Evolutionary conservation across 1,140 invertebrate species (phyloP), one percentile per base, ranked within the genome.

Genomic region (Stenopsyche tienmushanensis): DNA sequence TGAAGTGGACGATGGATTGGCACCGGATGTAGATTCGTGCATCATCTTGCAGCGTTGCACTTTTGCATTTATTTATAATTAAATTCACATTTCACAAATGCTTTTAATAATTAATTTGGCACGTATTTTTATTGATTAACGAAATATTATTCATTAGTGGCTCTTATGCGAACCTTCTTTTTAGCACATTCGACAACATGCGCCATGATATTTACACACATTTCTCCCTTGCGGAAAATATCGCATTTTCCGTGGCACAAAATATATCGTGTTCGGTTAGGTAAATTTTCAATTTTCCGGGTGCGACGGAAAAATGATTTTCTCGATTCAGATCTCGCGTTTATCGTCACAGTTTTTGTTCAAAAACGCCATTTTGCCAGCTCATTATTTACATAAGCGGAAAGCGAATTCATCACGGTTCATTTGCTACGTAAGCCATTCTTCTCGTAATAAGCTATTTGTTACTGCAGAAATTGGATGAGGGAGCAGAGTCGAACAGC

Each of bases 1-100:
- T 10, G 66, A 69, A 21, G 66, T 69, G 7, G 66, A 69, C 10
- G 66, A 69, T 21, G 66, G 66, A 64, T 69, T 69, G 9, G 66
- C 66, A 50, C 66, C 63, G 3, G 66, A 65, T 20, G 66, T 65
- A 18, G 66, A 62, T 59, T 69, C 66, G 50, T 65, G 66, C 66
- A 69, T 65, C 66, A 69, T 69, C 45, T 58, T 68, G 55, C 55
- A 26, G 15, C 5, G 44, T 25, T 59, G 41, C 15, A 5, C 15
- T 15, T 55, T 3, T 34, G 20, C 13, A 21, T 13, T 9, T 18
- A 29, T 55, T 39, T 39, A 26, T 39, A 17, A 34, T 18, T 15
- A 10, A 29, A 26, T 59, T 59, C 49, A 23, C 10, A 45, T 23
- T 59, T 59, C 21, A 59, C 57, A 59, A 59, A 59, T 23, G 39